phyloP scores from a whole-genome alignment of 2,888 invertebrate species.

The Dexiosoma caninum region DNA sequence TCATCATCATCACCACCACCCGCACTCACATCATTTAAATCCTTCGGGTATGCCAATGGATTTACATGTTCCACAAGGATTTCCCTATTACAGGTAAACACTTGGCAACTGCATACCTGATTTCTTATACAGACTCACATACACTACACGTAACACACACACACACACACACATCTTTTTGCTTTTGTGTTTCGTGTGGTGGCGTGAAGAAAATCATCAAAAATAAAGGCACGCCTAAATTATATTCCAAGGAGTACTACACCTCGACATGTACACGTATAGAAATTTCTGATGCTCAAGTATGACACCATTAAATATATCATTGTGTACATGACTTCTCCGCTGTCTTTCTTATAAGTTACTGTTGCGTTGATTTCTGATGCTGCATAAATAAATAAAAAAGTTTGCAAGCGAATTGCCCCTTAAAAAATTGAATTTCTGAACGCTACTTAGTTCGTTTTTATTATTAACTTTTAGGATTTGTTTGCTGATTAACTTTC shows the following conservation, averaged over 20 bases:
- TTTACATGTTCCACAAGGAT: conserved; percentile 93
- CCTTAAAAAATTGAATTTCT: conserved; percentile 3
- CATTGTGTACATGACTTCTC: conserved; percentile 25
- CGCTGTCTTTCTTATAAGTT: conserved; percentile 33
- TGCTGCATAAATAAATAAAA: conserved; percentile 40
- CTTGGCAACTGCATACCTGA: background rate
- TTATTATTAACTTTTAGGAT: conserved; percentile 24
- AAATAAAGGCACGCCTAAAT: conserved; percentile 64
- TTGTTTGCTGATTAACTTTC: conserved; percentile 31
- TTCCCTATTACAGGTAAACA: conserved; percentile 90
- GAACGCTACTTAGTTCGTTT: background rate
- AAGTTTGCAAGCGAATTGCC: conserved; percentile 39
- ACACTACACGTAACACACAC: no score
- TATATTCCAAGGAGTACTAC: conserved; percentile 46
- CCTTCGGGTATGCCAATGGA: conserved; percentile 90
- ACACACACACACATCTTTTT: no score
- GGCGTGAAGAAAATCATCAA: conserved; percentile 3
- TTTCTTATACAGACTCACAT: no score
- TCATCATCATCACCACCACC: conserved; percentile 73
- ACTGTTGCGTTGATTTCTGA: conserved; percentile 30
- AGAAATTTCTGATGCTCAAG: conserved; percentile 29
- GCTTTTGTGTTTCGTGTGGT: background rate
- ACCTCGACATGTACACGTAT: conserved; percentile 19
- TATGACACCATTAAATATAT: conserved; percentile 33
- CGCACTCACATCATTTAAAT: conserved; percentile 79